Evolutionary conservation across 2,113 vertebrate species (phyloP).

Genomic region (Antechinus stuartii): DNA sequence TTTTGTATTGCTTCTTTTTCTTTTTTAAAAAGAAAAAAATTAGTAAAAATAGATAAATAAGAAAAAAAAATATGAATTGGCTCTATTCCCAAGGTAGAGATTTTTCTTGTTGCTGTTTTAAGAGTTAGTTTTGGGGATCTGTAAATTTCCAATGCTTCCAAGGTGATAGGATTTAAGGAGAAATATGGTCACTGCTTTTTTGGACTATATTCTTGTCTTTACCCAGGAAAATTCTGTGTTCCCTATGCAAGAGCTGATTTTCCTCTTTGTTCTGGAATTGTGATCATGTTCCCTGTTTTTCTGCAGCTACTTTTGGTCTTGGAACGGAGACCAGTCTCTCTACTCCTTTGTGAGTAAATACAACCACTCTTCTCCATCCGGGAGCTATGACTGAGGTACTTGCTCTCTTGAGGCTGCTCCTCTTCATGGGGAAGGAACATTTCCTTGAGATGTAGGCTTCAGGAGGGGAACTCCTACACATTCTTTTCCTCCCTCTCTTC

Average conservation of each 20-base stretch:
- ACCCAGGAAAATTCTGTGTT: neutral
- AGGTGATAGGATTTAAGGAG: neutral
- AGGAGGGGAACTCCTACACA: neutral
- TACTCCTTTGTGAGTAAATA: neutral
- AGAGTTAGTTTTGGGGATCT: neutral
- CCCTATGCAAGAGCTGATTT: neutral
- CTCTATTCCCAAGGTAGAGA: neutral
- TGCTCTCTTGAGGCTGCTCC: neutral
- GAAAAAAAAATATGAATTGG: neutral
- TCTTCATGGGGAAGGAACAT: neutral
- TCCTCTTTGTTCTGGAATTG: neutral
- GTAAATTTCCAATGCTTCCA: neutral
- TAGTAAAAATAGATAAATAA: too few relatives aligned
- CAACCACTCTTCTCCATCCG: neutral
- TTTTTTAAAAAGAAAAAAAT: too few relatives aligned
- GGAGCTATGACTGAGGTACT: neutral
- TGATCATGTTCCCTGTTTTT: neutral
- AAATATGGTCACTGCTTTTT: neutral
- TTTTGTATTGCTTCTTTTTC: too few relatives aligned
- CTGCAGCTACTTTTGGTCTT: neutral
- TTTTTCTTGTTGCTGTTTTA: neutral
- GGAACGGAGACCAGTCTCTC: neutral
- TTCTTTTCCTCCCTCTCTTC: neutral
- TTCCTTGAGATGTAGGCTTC: neutral
- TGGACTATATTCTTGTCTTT: neutral